Percentiles rank a stretch among this genome's conserved stretches.
phyloP scores from a whole-genome alignment of 2,797 vertebrate species.

The Eutrigla gurnardus region DNA sequence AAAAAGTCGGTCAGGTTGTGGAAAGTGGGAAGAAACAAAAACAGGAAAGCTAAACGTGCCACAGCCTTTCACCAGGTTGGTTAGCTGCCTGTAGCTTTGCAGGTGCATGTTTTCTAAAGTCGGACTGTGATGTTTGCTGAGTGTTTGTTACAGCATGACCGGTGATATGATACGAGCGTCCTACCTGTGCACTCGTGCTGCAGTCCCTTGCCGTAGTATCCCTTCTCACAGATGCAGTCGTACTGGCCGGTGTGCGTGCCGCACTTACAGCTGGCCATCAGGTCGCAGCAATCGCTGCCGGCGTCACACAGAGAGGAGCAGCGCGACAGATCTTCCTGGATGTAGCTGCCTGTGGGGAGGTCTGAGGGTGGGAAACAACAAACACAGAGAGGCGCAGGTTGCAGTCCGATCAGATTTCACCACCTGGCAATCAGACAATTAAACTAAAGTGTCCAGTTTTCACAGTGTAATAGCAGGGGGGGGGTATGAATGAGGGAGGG shows the following conservation, averaged over 20 bases:
- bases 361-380: slow-evolving; percentile 78
- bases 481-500: slow-evolving; percentile 5
- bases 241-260: slow-evolving; percentile 97
- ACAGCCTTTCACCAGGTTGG: neutral
- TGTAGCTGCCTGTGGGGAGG: slow-evolving; percentile 94
- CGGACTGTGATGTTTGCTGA: neutral
- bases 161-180: neutral
- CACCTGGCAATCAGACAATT: neutral
- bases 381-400: slow-evolving; percentile 2
- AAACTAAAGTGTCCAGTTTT: neutral
- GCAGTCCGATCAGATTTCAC: neutral
- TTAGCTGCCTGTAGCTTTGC: neutral
- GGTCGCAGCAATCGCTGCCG: slow-evolving; percentile 92
- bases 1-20: neutral
- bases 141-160: neutral
- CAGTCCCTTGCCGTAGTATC: slow-evolving; percentile 95
- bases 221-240: slow-evolving; percentile 96
- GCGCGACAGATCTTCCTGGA: slow-evolving; percentile 92
- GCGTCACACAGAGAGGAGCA: slow-evolving; percentile 93
- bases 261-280: slow-evolving; percentile 97
- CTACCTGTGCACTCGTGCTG: slow-evolving; percentile 94
- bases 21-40: neutral
- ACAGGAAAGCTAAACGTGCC: neutral
- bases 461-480: neutral
- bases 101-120: neutral